Conservation (phyloP, 1,140 invertebrate genomes). For the Drosophila kurseongensis region DNA sequence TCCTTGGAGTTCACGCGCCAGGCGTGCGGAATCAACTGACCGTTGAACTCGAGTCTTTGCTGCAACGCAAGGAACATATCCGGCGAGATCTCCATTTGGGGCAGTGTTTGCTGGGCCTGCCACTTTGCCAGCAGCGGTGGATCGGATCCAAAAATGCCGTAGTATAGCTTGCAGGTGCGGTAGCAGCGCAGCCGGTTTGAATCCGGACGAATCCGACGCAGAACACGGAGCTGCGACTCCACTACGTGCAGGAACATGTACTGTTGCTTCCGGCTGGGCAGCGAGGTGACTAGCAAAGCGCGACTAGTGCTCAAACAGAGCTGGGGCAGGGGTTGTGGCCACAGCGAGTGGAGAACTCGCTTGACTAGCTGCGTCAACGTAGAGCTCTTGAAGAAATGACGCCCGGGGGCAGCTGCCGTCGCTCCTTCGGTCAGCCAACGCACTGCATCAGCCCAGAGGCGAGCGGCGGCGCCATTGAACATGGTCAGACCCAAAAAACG, state of each 20-base stretch:
- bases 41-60: conserved; percentile 23
- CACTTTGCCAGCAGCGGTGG: conserved; percentile 31
- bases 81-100: conserved; percentile 64
- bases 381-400: conserved; percentile 49
- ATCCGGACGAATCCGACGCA: conserved; percentile 38
- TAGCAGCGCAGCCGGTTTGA: conserved; percentile 28
- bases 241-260: conserved; percentile 69
- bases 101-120: conserved; percentile 54
- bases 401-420: neutral
- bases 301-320: conserved; percentile 41
- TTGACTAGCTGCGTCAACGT: conserved; percentile 54
- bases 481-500: conserved; percentile 52
- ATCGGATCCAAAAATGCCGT: conserved; percentile 17
- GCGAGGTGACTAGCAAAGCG: conserved; percentile 38
- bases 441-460: conserved; percentile 71
- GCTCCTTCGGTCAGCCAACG: conserved; percentile 6
- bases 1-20: conserved; percentile 39
- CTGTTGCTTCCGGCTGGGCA: conserved; percentile 52
- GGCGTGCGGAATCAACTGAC: conserved; percentile 29
- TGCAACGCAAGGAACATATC: conserved; percentile 44
- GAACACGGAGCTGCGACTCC: conserved; percentile 58
- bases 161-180: conserved; percentile 61
- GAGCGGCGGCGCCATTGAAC: conserved; percentile 50
- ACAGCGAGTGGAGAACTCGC: conserved; percentile 46
- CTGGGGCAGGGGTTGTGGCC: conserved; percentile 31